Conservation (phyloP, 2,888 invertebrate genomes). For the Alviniconcha strummeri region DNA sequence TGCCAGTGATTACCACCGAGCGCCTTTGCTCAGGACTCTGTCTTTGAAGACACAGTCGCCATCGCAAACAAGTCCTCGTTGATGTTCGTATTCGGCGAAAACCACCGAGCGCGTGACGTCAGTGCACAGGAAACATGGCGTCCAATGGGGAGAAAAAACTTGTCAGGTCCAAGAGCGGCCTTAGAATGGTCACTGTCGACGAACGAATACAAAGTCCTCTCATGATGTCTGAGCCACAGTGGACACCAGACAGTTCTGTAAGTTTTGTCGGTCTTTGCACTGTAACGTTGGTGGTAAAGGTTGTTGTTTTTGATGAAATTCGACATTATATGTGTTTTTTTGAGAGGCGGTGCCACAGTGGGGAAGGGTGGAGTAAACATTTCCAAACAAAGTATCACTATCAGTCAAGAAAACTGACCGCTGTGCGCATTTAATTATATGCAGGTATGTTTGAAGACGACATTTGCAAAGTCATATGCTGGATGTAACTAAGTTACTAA, state of each 20-base stretch:
- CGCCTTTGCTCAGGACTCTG: no score
- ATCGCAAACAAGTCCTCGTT: no score
- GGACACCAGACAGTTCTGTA: constrained; percentile 75
- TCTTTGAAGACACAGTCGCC: no score
- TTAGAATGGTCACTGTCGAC: constrained; percentile 73
- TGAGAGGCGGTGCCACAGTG: constrained; percentile 7
- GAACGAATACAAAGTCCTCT: constrained; percentile 74
- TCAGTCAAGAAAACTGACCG: no score
- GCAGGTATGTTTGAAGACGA: no score
- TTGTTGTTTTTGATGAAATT: no score
- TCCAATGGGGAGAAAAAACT: constrained; percentile 65
- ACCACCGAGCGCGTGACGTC: constrained; percentile 9
- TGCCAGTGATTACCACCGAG: no score
- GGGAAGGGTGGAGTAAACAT: neutral
- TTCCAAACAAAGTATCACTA: no score
- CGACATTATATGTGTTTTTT: neutral
- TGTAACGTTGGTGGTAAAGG: no score
- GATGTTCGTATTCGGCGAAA: neutral
- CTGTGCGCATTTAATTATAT: no score
- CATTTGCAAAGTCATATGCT: no score
- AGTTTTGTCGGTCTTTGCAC: constrained; percentile 18
- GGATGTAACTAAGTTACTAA: neutral
- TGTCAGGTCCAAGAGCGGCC: constrained; percentile 75
- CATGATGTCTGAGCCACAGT: constrained; percentile 74
- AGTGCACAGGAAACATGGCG: constrained; percentile 55